Evolutionary conservation across 1,140 invertebrate genomes (phyloP).

Genomic region (Hirudo medicinalis): DNA sequence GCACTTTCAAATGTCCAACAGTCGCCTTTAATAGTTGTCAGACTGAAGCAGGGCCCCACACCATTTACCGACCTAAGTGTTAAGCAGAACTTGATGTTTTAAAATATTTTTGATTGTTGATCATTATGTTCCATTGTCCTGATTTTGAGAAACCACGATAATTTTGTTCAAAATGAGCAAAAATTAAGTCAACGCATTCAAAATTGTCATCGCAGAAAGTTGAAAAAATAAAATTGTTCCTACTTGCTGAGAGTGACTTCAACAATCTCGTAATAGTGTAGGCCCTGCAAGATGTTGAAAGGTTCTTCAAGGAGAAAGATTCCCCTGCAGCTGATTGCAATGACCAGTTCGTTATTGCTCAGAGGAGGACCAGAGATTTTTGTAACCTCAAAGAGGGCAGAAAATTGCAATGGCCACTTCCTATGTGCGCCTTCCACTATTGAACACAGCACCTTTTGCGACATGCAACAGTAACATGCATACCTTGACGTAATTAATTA

Average conservation of each 20-base stretch:
- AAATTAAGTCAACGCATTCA: background rate
- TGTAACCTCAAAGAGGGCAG: conserved; percentile 19
- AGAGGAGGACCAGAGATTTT: conserved; percentile 19
- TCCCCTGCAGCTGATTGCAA: conserved; percentile 30
- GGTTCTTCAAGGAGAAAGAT: conserved; percentile 29
- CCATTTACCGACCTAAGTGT: conserved; percentile 44
- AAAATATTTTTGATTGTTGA: conserved; percentile 13
- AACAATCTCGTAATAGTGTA: conserved; percentile 29
- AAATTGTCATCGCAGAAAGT: background rate
- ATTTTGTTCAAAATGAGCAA: background rate
- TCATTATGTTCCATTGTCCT: too few relatives aligned
- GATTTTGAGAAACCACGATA: background rate
- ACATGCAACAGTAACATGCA: background rate
- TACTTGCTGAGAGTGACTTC: conserved; percentile 26
- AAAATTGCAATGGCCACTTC: conserved; percentile 22
- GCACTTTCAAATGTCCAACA: conserved; percentile 25
- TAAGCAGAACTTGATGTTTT: background rate
- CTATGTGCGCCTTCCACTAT: conserved; percentile 10
- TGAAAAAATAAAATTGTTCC: background rate
- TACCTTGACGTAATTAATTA: too few relatives aligned
- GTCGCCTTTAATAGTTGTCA: conserved; percentile 28
- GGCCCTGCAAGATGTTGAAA: conserved; percentile 26
- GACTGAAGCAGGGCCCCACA: conserved; percentile 25
- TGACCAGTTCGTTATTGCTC: conserved; percentile 25
- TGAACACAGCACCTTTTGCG: background rate